phyloP scores from a whole-genome alignment of 2,113 vertebrate species.

The Hemiprocne comata region DNA sequence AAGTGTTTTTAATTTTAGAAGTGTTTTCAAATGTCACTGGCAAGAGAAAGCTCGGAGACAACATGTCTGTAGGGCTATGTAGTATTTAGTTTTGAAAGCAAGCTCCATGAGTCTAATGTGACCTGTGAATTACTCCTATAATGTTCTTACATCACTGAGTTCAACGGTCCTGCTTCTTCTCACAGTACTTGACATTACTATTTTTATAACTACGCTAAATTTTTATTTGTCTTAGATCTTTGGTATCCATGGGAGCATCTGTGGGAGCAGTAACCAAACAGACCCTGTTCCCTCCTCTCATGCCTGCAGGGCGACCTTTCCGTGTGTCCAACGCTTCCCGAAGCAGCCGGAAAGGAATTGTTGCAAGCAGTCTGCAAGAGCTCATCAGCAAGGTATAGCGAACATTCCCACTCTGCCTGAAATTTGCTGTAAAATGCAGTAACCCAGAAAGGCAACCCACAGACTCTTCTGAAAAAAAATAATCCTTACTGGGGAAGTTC shows the following conservation, averaged over 20 bases:
- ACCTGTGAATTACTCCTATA: background rate
- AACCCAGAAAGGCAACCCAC: background rate
- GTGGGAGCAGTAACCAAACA: conserved; percentile 78
- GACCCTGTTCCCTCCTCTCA: conserved; percentile 75
- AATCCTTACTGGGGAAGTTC: background rate
- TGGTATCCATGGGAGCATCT: conserved; percentile 72
- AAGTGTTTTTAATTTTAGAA: background rate
- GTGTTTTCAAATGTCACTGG: background rate
- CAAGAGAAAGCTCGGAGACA: background rate
- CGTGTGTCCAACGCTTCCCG: conserved; percentile 81
- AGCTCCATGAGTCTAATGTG: background rate
- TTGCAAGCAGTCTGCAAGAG: conserved; percentile 78
- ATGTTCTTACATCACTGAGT: background rate
- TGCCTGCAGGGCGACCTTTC: conserved; percentile 75
- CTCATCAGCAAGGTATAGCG: conserved; percentile 81
- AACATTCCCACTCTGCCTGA: background rate
- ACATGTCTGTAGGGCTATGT: background rate
- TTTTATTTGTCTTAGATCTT: conserved; percentile 75
- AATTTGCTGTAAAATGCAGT: background rate
- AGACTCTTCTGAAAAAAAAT: background rate
- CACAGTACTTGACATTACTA: background rate
- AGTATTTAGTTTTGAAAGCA: background rate
- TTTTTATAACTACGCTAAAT: background rate
- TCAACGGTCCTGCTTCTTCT: background rate
- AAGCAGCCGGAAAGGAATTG: conserved; percentile 78